phyloP scores from a whole-genome alignment of 2,113 vertebrate species.

The Pimephales promelas region DNA sequence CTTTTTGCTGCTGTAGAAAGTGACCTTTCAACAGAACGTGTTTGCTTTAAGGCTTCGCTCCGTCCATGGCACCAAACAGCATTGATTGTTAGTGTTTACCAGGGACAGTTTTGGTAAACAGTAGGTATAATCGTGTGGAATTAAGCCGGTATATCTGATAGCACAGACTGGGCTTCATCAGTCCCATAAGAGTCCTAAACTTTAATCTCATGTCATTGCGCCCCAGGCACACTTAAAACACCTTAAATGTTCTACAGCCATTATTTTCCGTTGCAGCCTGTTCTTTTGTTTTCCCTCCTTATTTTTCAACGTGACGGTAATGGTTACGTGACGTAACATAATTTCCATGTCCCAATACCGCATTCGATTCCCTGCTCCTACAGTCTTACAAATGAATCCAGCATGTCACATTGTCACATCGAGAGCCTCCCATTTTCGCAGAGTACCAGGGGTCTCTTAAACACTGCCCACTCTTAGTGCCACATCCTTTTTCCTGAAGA shows the following conservation, averaged over 20 bases:
- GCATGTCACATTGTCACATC: slow-evolving; percentile 56
- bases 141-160: slow-evolving; percentile 32
- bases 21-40: slow-evolving; percentile 15
- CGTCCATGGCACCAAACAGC: neutral
- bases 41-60: slow-evolving; percentile 35
- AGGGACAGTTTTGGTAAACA: slow-evolving; percentile 25
- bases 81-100: slow-evolving; percentile 38
- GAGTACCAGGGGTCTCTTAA: slow-evolving; percentile 60
- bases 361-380: slow-evolving; percentile 23
- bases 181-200: slow-evolving; percentile 21
- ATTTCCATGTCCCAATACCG: slow-evolving; percentile 36
- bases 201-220: neutral
- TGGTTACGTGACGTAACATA: slow-evolving; percentile 42
- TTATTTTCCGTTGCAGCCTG: neutral
- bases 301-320: slow-evolving; percentile 26
- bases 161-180: slow-evolving; percentile 20
- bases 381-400: slow-evolving; percentile 52
- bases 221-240: neutral
- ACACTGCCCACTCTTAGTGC: slow-evolving; percentile 59
- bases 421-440: slow-evolving; percentile 54
- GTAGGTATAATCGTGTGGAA: slow-evolving; percentile 16
- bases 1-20: slow-evolving; percentile 34
- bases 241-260: neutral
- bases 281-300: slow-evolving; percentile 23
- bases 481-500: slow-evolving; percentile 68